Percentiles rank a stretch among this genome's conserved stretches.
Evolutionary conservation across 2,113 vertebrate genomes (phyloP).

Genomic region (Erythrolamprus reginae): DNA sequence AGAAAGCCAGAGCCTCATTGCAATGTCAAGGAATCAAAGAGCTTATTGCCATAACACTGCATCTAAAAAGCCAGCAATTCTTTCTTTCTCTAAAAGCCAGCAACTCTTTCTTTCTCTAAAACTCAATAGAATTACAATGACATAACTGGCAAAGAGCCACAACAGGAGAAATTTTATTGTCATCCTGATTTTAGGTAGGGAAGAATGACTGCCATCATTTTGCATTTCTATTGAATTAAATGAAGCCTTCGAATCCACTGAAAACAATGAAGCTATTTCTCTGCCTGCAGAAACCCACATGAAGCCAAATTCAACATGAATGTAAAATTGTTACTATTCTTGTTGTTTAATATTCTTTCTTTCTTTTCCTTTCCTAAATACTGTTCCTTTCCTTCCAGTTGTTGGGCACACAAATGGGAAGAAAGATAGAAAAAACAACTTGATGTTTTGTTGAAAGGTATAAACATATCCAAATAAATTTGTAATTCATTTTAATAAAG

Average conservation of each 20-base stretch:
- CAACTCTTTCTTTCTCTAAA: not conserved
- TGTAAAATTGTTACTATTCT: not conserved
- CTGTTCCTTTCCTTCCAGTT: not conserved
- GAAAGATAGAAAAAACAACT: not conserved
- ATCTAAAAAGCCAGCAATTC: not conserved
- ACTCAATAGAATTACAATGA: not conserved
- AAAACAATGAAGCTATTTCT: not conserved
- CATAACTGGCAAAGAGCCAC: constrained; percentile 15
- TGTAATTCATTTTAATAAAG: not conserved
- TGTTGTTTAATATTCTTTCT: not conserved
- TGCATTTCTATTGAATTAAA: constrained; percentile 10
- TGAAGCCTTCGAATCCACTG: not conserved
- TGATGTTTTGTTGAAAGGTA: not conserved
- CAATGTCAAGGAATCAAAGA: not conserved
- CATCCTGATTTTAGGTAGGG: constrained; percentile 6
- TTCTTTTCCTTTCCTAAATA: not conserved
- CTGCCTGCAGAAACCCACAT: not conserved
- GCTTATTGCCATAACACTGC: not conserved
- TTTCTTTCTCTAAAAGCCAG: too few relatives aligned
- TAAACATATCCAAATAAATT: not conserved
- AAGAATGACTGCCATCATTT: constrained; percentile 16
- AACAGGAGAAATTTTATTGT: not conserved
- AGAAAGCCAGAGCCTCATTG: not conserved
- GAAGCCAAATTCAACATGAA: not conserved
- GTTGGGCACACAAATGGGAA: not conserved